A percentile compares a stretch with the other conserved stretches of the same genome.
phyloP scores from a whole-genome alignment of 2,113 vertebrate species.

The Peucedramus taeniatus region DNA sequence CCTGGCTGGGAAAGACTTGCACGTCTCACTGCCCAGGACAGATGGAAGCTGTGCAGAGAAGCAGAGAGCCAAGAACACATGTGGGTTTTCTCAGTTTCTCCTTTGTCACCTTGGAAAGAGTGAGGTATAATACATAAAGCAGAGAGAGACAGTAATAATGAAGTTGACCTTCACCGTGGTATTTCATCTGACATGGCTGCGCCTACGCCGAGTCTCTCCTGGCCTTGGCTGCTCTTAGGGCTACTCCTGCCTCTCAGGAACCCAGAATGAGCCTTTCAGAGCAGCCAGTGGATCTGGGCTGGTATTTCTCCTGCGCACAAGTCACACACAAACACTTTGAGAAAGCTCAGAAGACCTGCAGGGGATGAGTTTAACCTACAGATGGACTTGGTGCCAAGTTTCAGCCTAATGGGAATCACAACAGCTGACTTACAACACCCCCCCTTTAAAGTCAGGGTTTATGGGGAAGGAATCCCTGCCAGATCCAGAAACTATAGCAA shows the following conservation, averaged over 20 bases:
- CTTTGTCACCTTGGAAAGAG: slow-evolving; percentile 7
- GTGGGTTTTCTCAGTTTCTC: slow-evolving; percentile 36
- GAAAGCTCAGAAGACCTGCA: slow-evolving; percentile 35
- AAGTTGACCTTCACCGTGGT: not conserved
- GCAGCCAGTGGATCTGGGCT: not conserved
- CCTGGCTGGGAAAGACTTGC: not conserved
- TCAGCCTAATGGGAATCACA: slow-evolving; percentile 52
- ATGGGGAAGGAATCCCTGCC: slow-evolving; percentile 10
- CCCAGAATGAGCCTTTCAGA: not conserved
- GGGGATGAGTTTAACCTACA: slow-evolving; percentile 22
- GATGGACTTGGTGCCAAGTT: slow-evolving; percentile 25
- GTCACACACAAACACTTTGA: not conserved
- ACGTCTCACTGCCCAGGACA: fast-evolving
- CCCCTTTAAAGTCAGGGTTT: not conserved
- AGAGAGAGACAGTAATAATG: not conserved
- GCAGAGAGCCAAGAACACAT: not conserved
- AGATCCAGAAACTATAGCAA: slow-evolving; percentile 56
- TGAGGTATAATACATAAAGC: not conserved
- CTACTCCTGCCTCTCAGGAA: not conserved
- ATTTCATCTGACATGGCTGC: not conserved
- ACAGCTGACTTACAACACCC: slow-evolving; percentile 50
- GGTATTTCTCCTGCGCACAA: not conserved
- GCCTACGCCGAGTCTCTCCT: fast-evolving
- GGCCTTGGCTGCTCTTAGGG: not conserved
- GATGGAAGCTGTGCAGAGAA: not conserved